Evolutionary conservation across 2,113 vertebrate species (phyloP), one percentile per base, ranked within the genome.

Genomic region (Nipponia nippon): DNA sequence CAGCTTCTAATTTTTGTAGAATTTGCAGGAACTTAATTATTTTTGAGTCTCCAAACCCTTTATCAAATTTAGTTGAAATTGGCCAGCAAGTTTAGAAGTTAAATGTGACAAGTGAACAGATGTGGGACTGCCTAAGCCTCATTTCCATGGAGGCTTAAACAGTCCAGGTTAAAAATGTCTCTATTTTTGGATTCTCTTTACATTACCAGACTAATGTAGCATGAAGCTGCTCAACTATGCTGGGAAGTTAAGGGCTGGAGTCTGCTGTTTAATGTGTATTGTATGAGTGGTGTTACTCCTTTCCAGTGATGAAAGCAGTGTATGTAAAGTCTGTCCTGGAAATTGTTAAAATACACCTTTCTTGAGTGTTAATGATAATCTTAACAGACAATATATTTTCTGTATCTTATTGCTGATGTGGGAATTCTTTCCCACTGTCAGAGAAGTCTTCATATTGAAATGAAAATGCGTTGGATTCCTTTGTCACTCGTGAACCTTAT

Each of bases 61-160:
- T 59, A 65, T 93, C 36, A 89, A 89, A 91, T 96, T 63, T 27
- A 69, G 32, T 52, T 95, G 81, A 89, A 94, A 87, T 62, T 87
- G 73, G 73, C 47, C 73, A 76, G 61, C 61, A 82, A 65, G 30
- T 81, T 81, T 84, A 77, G 62, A 72, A 96, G 81, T 79, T 71
- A 79, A 87, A 76, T 87, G 55, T 96, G 95, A 83, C 87, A 96
- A 95, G 70, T 82, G 95, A 96, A 94, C 95, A 96, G 93, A 96
- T 96, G 96, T 89, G 77, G 36, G 66, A 73, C 73, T 94, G 81
- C 87, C 42, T 94, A 94, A 93, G 86, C 91, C 62, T 96, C 90
- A 91, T 94, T 96, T 96, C 90, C 81, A 83, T 83, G 44, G 69
- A 95, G 90, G 34, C 52, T 85, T 61, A 76, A 38, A 76, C 36